Base-by-base conservation (phyloP, 2,888 invertebrate genomes). In the Drosophila cognata region DNA sequence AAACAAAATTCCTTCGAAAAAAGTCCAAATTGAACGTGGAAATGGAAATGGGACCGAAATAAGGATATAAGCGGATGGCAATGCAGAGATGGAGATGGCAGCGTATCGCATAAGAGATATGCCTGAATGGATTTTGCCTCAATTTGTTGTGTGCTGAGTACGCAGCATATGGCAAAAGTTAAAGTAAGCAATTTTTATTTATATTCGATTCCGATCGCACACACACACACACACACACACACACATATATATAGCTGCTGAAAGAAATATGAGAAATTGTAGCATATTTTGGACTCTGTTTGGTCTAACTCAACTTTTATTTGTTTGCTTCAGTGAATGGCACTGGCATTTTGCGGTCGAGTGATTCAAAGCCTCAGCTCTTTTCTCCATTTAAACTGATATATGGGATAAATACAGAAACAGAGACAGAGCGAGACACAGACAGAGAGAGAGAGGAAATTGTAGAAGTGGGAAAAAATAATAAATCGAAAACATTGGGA, bases 131-230 rank as follows among this genome's bases (percentile, higher is more conserved):
- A 74, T 87, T 70, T 70, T 71, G 63, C 48, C 55, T 63, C 52
- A 68, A 59, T 68, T 73, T 74, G 64, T 41, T 67, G 52, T 79
- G 82, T 79, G 82, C 86, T 82, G 88, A 84, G 77, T 70, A 60
- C 73, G 84, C 84, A 88, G 82, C 88, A 86, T 86, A 84, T 88
- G 88, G 86, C 82, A 76, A 84, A 86, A 88, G 86, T 86, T 86
- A 78, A 86, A 86, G 86, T 82, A 86, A 86, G 86, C 86, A 88
- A 79, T 88, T 84, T 86, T 88, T 84, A 82, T 86, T 82, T 80
- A 82, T 84, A 72, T 83, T 74, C 69, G 74, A 82, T 71, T 74
- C 65, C 70, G 66, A 81, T 50, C 62, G 41, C 61, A 52, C 52
- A 65, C 63, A 63, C 51, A 61, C 62, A 51, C 8, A 38, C 50